These are phyloP conservation scores for Bugula neritina DNA, from an alignment of 2,888 invertebrate genomes.

Conservation along the genomic window DNA sequence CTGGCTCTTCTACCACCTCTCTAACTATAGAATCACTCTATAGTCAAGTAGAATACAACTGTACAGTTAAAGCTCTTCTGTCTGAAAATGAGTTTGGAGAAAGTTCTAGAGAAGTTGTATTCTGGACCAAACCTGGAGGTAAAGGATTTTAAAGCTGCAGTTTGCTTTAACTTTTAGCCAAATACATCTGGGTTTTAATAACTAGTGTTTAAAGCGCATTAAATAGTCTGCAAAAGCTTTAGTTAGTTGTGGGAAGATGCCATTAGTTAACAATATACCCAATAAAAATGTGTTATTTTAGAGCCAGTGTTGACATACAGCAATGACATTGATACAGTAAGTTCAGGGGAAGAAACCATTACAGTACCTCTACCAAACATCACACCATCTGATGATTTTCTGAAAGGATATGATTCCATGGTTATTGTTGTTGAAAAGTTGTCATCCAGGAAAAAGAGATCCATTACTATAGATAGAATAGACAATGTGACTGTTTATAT, in stretches of 20 bases:
- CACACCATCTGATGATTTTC: neutral
- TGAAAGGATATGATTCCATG: neutral
- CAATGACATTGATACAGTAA: neutral
- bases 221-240: too few species aligned
- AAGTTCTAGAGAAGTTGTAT: neutral
- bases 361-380: neutral
- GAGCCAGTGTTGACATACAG: too few species aligned
- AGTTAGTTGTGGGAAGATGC: too few species aligned
- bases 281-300: too few species aligned
- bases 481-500: neutral
- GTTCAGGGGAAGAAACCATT: neutral
- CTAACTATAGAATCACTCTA: neutral
- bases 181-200: too few species aligned
- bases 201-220: too few species aligned
- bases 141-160: too few species aligned
- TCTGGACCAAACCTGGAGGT: neutral
- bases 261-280: too few species aligned
- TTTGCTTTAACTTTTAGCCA: too few species aligned
- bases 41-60: constrained; percentile 8
- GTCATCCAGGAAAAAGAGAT: neutral
- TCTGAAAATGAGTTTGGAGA: neutral
- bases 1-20: neutral
- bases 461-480: neutral
- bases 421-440: neutral
- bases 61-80: neutral